phyloP scores from a whole-genome alignment of 1,140 invertebrate species.

The Drosophila arawakana region DNA sequence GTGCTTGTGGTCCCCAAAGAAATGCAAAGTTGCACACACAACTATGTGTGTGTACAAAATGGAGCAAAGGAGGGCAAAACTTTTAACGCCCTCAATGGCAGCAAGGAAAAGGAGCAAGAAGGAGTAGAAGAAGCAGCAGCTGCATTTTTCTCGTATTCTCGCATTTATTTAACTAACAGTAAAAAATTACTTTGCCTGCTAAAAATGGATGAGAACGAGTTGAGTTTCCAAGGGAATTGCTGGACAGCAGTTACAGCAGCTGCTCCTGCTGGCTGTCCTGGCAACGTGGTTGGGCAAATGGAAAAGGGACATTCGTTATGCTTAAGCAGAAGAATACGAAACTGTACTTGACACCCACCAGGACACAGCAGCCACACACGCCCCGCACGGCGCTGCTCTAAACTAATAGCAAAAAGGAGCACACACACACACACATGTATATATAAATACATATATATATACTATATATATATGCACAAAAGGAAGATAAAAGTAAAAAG shows the following conservation, averaged over 20 bases:
- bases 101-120: background rate
- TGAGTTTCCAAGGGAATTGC: conserved; percentile 66
- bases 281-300: conserved; percentile 39
- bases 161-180: conserved; percentile 83
- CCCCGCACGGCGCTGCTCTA: conserved; percentile 10
- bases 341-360: conserved; percentile 77
- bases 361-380: conserved; percentile 17
- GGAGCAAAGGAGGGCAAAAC: conserved; percentile 60
- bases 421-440: conserved; percentile 21
- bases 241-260: background rate
- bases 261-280: conserved; percentile 5
- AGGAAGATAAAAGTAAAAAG: conserved; percentile 52
- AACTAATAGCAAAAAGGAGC: conserved; percentile 75
- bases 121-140: conserved; percentile 45
- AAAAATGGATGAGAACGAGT: conserved; percentile 31
- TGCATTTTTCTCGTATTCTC: conserved; percentile 66
- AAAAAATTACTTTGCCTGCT: conserved; percentile 78
- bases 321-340: conserved; percentile 83
- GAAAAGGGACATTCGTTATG: conserved; percentile 79
- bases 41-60: conserved; percentile 21
- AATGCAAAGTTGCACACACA: conserved; percentile 19
- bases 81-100: conserved; percentile 74
- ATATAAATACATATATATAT: conserved; percentile 42
- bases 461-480: conserved; percentile 20
- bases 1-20: conserved; percentile 65